These are phyloP conservation scores for Oryzias curvinotus DNA, from an alignment of 2,113 vertebrate species.

Conservation along the genomic window DNA sequence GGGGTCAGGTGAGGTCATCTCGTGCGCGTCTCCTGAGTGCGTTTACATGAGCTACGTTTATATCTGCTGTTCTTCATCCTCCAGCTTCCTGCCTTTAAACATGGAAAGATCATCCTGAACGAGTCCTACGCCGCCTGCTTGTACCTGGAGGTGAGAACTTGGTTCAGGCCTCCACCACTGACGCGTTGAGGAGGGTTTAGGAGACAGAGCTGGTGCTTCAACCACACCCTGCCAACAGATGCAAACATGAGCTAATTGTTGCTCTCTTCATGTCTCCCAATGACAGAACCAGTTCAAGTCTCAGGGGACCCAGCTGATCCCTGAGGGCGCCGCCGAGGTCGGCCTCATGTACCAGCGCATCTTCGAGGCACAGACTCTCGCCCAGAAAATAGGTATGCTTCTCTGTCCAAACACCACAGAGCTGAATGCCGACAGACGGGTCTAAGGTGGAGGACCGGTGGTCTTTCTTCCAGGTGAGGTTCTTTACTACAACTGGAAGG, in stretches of 20 bases:
- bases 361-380: slow-evolving; percentile 63
- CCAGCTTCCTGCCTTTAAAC: slow-evolving; percentile 75
- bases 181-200: no score
- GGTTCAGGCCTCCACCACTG: no score
- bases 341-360: slow-evolving; percentile 73
- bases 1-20: slow-evolving; percentile 65
- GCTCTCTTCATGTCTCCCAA: slow-evolving; percentile 16
- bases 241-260: neutral
- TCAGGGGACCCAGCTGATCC: slow-evolving; percentile 72
- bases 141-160: slow-evolving; percentile 76
- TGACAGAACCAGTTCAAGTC: slow-evolving; percentile 68
- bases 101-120: slow-evolving; percentile 62
- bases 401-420: neutral
- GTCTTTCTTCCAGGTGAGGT: slow-evolving; percentile 38
- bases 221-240: slow-evolving; percentile 1
- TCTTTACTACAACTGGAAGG: slow-evolving; percentile 54
- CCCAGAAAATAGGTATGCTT: slow-evolving; percentile 52
- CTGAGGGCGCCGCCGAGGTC: slow-evolving; percentile 48
- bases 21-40: no score
- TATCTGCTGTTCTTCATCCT: neutral
- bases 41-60: neutral
- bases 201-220: neutral
- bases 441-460: neutral
- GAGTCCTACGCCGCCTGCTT: slow-evolving; percentile 74
- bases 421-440: neutral